A percentile compares a stretch with the other conserved stretches of the same genome.
phyloP scores from a whole-genome alignment of 2,888 invertebrate species.

The Mylabris sibirica region DNA sequence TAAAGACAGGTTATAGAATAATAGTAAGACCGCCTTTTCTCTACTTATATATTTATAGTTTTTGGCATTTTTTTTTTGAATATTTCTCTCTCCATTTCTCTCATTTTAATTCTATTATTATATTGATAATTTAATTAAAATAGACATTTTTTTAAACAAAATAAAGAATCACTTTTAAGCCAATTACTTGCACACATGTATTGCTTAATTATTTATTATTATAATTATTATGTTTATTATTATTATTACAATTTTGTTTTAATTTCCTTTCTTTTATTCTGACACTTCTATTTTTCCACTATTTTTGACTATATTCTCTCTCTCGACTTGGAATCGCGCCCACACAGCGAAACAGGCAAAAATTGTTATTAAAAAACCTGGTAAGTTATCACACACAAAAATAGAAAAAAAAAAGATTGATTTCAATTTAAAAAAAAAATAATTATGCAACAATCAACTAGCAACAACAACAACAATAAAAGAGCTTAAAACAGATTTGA shows the following conservation, averaged over 20 bases:
- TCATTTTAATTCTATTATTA: background rate
- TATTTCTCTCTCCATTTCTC: background rate
- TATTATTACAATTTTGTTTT: no score
- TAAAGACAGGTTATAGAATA: slow-evolving; percentile 4
- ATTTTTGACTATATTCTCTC: slow-evolving; percentile 60
- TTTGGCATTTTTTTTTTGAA: background rate
- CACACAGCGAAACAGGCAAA: slow-evolving; percentile 64
- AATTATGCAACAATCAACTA: background rate
- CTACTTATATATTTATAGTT: background rate
- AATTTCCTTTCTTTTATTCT: slow-evolving; percentile 61
- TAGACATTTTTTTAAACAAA: background rate
- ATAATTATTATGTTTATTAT: no score
- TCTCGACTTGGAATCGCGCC: slow-evolving; percentile 62
- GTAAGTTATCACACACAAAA: slow-evolving; percentile 60
- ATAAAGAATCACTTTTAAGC: slow-evolving; percentile 38
- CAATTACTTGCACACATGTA: slow-evolving; percentile 58
- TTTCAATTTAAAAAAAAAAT: background rate
- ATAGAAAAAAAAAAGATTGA: slow-evolving; percentile 44
- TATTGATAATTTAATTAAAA: background rate
- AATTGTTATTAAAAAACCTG: slow-evolving; percentile 63
- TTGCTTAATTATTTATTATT: slow-evolving; percentile 53
- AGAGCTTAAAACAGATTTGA: no score
- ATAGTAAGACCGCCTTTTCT: background rate
- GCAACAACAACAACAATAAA: no score
- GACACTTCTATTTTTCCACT: slow-evolving; percentile 64